phyloP scores from a whole-genome alignment of 2,113 vertebrate genomes.

The Nothoprocta pentlandii region DNA sequence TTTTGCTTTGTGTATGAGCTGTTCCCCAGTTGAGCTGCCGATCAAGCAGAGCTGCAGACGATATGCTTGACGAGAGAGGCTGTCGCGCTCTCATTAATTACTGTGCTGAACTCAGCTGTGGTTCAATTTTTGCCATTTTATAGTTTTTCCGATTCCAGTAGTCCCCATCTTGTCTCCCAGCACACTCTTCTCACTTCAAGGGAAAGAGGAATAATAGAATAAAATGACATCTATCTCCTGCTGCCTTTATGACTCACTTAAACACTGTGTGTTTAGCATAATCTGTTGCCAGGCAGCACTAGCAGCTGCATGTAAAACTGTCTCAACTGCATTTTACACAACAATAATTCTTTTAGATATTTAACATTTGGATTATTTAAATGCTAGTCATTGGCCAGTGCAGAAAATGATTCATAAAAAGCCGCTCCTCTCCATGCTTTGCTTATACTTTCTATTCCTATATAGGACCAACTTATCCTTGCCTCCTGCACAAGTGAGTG shows the following conservation, averaged over 20 bases:
- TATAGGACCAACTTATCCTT: not conserved
- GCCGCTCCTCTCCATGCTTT: not conserved
- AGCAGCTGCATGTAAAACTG: not conserved
- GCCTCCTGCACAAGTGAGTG: not conserved
- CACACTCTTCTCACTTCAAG: not conserved
- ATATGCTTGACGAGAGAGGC: not conserved
- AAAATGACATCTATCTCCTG: conserved; percentile 8
- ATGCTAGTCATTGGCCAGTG: not conserved
- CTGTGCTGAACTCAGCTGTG: not conserved
- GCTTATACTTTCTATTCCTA: not conserved
- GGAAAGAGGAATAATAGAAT: not conserved
- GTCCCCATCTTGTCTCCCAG: conserved; percentile 33
- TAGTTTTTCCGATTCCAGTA: not conserved
- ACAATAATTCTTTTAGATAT: not conserved
- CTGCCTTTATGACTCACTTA: conserved; percentile 6
- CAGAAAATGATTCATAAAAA: not conserved
- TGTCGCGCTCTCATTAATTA: not conserved
- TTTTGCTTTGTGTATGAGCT: not conserved
- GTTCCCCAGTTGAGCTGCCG: not conserved
- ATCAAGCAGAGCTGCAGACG: not conserved
- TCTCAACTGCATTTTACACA: not conserved
- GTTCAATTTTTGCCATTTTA: conserved; percentile 34
- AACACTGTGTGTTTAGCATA: not conserved
- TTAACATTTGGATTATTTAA: conserved; percentile 27
- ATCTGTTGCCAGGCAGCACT: not conserved